A percentile compares a stretch with the other conserved stretches of the same genome.
Conservation (phyloP, 1,140 invertebrate genomes). For the Meloidogyne hapla region DNA sequence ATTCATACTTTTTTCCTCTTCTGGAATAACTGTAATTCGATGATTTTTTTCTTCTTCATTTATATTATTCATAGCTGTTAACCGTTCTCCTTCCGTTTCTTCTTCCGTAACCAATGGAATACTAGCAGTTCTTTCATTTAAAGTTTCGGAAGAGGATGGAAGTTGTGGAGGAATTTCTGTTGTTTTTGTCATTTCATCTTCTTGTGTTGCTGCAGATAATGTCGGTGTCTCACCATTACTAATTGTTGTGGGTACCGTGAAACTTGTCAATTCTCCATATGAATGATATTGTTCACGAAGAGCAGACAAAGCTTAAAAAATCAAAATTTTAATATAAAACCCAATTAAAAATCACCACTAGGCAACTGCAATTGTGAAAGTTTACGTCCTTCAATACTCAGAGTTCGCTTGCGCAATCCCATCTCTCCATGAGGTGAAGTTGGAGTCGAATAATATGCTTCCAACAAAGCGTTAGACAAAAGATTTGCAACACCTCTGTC, state of each 20-base stretch:
- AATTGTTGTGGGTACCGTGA: not conserved
- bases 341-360: constrained; percentile 20
- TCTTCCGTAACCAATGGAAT: not conserved
- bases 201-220: not conserved
- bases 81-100: not conserved
- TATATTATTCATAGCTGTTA: not conserved
- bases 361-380: constrained; percentile 34
- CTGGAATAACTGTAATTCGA: not conserved
- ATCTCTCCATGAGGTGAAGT: constrained; percentile 26
- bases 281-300: constrained; percentile 22
- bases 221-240: not conserved
- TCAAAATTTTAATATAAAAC: not conserved
- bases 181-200: not conserved
- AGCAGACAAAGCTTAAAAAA: constrained; percentile 6
- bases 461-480: constrained; percentile 37
- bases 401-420: constrained; percentile 34
- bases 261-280: not conserved
- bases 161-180: not conserved
- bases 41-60: not conserved
- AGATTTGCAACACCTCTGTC: constrained; percentile 43
- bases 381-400: constrained; percentile 53
- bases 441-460: constrained; percentile 49
- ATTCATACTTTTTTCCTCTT: not conserved
- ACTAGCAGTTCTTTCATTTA: not conserved
- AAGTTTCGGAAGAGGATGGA: not conserved